Base-by-base conservation (phyloP, 2,888 invertebrate genomes). In the Dendrolimus houi region DNA sequence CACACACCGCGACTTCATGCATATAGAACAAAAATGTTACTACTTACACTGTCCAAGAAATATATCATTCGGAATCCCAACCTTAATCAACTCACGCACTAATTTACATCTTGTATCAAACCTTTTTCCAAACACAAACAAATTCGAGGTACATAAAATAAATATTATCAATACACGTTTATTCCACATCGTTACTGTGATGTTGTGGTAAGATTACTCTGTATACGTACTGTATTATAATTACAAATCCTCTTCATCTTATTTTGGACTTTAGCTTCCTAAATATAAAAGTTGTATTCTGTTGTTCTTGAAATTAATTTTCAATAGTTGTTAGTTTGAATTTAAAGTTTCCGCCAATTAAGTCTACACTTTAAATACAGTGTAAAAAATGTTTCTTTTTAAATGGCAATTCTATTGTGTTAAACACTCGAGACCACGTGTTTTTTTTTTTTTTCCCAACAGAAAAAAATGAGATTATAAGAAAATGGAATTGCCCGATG, bases 21-120 rank as follows among this genome's bases (percentile, higher is more conserved):
- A 41, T 53, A 55, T 14, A 54, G 41, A n/a, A 42, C 52, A 13
- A 54, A n/a, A 13, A 54, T 29, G 52, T 52, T 17, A 10, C 53
- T 29, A 83, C 86, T 85, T 62, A 87, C 87, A 87, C 62, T 84
- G 83, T 61, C 85, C 87, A 54, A 87, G 71, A 61, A 85, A 86
- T 52, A 77, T 61, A 58, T 85, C 79, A 60, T 76, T 78, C 0
- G 81, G 77, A 29, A 81, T 64, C 55, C 84, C 84, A 47, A 76
- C 72, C 64, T 66, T 78, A 0, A 87, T 59, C 56, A 85, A 61
- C 54, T 87, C 85, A 3, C 85, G 75, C 2, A 79, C 85, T 13
- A 87, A 62, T 57, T 87, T 87, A 59, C 87, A 87, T 62, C 86
- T 70, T 0, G 83, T 83, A 2, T 85, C 85, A 59, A 78, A 85